A percentile compares a stretch with the other conserved stretches of the same genome.
Evolutionary conservation across 1,140 invertebrate species (phyloP).

Genomic region (Camponotus pennsylvanicus): DNA sequence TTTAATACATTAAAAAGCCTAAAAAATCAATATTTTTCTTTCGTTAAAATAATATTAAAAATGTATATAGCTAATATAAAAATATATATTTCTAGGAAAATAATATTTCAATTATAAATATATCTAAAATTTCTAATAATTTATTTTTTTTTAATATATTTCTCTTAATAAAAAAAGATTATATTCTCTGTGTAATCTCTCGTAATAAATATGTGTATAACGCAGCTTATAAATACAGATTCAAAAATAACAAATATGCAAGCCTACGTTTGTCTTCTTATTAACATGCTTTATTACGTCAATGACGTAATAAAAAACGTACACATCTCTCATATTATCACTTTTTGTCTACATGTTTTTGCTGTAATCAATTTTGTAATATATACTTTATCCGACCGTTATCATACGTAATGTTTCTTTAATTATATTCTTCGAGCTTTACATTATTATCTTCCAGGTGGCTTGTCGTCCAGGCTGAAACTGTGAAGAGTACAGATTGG

Average conservation of each 20-base stretch:
- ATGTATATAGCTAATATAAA: neutral
- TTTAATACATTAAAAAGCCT: no score
- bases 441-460: constrained; percentile 78
- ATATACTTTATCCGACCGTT: neutral
- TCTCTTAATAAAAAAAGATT: neutral
- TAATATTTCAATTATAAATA: no score
- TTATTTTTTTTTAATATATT: neutral
- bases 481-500: constrained; percentile 80
- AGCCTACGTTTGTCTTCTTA: neutral
- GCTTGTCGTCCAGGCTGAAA: constrained; percentile 81
- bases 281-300: constrained; percentile 19
- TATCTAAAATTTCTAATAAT: neutral
- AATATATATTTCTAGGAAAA: no score
- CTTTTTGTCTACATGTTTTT: constrained; percentile 6
- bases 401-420: neutral
- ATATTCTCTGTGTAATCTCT: neutral
- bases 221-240: neutral
- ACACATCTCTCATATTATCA: neutral
- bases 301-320: neutral
- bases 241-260: neutral
- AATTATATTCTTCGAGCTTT: constrained; percentile 20
- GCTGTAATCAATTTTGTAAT: neutral
- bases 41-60: neutral
- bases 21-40: neutral
- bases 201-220: neutral